These are phyloP conservation scores for Limnephilus rhombicus DNA, from an alignment of 2,888 invertebrate species.

Conservation along the genomic window DNA sequence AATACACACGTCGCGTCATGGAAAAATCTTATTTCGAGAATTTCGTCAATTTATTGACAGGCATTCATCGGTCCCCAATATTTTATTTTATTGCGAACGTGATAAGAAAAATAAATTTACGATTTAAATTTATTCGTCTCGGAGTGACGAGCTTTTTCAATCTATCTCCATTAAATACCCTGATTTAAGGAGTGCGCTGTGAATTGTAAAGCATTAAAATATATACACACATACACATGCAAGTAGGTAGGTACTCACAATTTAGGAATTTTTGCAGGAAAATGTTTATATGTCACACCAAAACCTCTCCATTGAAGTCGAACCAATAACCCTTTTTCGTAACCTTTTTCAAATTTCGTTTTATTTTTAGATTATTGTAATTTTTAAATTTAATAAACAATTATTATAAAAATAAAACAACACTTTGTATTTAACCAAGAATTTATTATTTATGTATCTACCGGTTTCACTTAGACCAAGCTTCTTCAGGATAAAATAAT, in stretches of 20 bases:
- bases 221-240: background rate
- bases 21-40: conserved; percentile 63
- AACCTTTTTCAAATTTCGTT: too few relatives aligned
- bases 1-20: conserved; percentile 48
- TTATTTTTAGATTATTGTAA: too few relatives aligned
- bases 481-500: too few relatives aligned
- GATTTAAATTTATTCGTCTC: conserved; percentile 50
- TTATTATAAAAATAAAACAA: too few relatives aligned
- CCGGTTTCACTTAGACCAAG: too few relatives aligned
- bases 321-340: too few relatives aligned
- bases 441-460: too few relatives aligned
- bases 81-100: conserved; percentile 64
- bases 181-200: conserved; percentile 7
- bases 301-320: too few relatives aligned
- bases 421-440: too few relatives aligned
- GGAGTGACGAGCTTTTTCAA: conserved; percentile 24
- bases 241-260: background rate
- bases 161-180: conserved; percentile 26
- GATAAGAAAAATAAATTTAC: conserved; percentile 59
- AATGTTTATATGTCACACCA: too few relatives aligned
- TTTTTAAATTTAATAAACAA: too few relatives aligned
- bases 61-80: conserved; percentile 58
- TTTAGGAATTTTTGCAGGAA: background rate
- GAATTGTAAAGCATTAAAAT: background rate
- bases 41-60: conserved; percentile 64